Evolutionary conservation across 2,113 vertebrate species (phyloP), one percentile per base, ranked within the genome.

Genomic region (Herpetotheres cachinnans): DNA sequence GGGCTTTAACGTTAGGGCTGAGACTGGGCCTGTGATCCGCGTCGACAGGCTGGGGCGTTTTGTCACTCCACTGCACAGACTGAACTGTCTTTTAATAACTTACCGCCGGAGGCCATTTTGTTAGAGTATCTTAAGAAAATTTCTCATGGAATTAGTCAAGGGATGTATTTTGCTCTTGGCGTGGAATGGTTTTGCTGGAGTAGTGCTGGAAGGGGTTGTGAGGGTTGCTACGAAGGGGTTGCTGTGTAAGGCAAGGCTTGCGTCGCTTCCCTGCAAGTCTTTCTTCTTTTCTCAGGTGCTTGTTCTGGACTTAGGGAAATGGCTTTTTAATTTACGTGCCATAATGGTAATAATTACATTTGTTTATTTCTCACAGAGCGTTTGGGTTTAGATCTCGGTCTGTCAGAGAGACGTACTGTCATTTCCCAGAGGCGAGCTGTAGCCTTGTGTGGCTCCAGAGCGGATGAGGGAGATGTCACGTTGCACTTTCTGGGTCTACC

Each of bases 141-240:
- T 58, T 29, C 50, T 49, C 19, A 6, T 38, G 61, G 82, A 66
- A 29, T 30, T 46, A 21, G 14, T 25, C 29, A 38, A 9, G 47
- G 61, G 17, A 10, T 70, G 1, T 50, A 5, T 62, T 24, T 81
- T 52, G 6, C 26, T 34, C 9, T 17, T 47, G 77, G 44, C 1
- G 0, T 24, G 34, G 82, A 29, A 46, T 13, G 22, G 14, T 65
- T 89, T 32, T 65, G 12, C 74, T 70, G 40, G 58, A n/a, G 38
- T 1, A 26, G 58, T 0, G 0, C 1, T 70, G 27, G 86, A 52
- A 89, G 46, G 42, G 27, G 16, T 2, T 26, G 18, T 16, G 47
- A 13, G 46, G n/a, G 7, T 7, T 42, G 42, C 42, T 42, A 14
- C 42, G 14, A 42, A 42, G 42, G 13, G 42, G 42, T 49, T 42